Evolutionary conservation across 2,888 invertebrate genomes (phyloP).

Genomic region (Caenorhabditis sp.): DNA sequence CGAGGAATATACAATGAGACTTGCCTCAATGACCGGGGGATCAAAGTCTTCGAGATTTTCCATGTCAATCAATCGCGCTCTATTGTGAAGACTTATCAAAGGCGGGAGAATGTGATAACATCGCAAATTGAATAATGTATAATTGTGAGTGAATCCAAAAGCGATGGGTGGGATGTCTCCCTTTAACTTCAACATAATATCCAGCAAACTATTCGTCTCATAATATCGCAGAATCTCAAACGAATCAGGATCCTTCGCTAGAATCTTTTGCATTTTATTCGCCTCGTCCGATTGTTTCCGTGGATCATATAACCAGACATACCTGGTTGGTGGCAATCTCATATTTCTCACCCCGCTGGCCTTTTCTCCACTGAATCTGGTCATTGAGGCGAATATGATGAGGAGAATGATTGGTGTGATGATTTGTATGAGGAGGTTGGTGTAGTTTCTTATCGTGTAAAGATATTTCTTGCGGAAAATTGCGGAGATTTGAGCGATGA

Average conservation of each 20-base stretch:
- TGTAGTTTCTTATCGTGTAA: conserved; percentile 10
- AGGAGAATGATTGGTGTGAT: no score
- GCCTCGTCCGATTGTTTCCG: no score
- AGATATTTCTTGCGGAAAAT: conserved; percentile 37
- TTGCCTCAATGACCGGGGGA: not conserved
- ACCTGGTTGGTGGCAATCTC: no score
- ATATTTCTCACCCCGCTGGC: no score
- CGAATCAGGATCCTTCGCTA: not conserved
- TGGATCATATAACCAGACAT: no score
- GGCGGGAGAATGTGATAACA: conserved; percentile 30
- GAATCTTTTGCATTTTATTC: not conserved
- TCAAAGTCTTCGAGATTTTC: not conserved
- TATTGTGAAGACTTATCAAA: conserved; percentile 18
- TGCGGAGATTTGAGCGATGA: conserved; percentile 16
- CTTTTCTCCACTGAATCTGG: no score
- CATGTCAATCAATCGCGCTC: conserved; percentile 16
- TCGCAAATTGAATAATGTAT: conserved; percentile 16
- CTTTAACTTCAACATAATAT: not conserved
- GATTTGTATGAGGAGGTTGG: no score
- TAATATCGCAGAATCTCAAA: not conserved
- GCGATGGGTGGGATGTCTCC: conserved; percentile 26
- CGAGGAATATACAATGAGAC: not conserved
- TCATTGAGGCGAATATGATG: no score
- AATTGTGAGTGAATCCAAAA: conserved; percentile 12
- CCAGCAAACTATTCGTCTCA: not conserved